A percentile compares a stretch with the other conserved stretches of the same genome.
Conservation (phyloP, 2,888 invertebrate species). For the Andrena bicolor region DNA sequence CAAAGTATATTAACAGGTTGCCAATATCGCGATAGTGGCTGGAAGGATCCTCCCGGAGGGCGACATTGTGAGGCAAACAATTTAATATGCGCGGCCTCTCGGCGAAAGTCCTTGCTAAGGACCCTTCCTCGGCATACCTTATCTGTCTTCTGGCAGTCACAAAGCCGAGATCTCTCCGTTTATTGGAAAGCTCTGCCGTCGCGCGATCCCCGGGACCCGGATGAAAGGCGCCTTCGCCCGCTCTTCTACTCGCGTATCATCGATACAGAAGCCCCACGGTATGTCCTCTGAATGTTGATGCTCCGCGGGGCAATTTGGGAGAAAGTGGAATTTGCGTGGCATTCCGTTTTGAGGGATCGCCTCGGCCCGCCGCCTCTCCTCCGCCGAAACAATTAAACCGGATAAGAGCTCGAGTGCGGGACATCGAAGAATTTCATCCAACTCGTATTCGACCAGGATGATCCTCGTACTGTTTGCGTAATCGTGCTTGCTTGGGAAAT, state of each 20-base stretch:
- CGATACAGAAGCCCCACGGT: conserved; percentile 64
- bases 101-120: conserved; percentile 62
- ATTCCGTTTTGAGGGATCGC: conserved; percentile 60
- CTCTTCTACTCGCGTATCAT: conserved; percentile 60
- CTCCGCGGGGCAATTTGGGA: conserved; percentile 57
- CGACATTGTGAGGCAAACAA: conserved; percentile 78
- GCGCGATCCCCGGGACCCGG: conserved; percentile 53
- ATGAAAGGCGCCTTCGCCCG: conserved; percentile 64
- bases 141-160: conserved; percentile 77
- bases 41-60: conserved; percentile 41
- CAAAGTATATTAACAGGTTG: conserved; percentile 73
- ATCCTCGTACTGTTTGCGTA: background rate
- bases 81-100: conserved; percentile 78
- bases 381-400: conserved; percentile 57
- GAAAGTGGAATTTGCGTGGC: conserved; percentile 64
- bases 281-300: conserved; percentile 63
- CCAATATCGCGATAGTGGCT: conserved; percentile 71
- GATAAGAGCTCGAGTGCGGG: conserved; percentile 7
- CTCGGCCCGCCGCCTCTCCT: conserved; percentile 10
- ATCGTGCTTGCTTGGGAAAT: background rate
- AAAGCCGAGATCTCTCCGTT: conserved; percentile 77
- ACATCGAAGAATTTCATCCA: conserved; percentile 30
- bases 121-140: conserved; percentile 75
- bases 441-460: background rate
- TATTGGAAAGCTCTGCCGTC: conserved; percentile 76